Evolutionary conservation across 2,888 invertebrate species (phyloP).

Genomic region (Melieria picta): DNA sequence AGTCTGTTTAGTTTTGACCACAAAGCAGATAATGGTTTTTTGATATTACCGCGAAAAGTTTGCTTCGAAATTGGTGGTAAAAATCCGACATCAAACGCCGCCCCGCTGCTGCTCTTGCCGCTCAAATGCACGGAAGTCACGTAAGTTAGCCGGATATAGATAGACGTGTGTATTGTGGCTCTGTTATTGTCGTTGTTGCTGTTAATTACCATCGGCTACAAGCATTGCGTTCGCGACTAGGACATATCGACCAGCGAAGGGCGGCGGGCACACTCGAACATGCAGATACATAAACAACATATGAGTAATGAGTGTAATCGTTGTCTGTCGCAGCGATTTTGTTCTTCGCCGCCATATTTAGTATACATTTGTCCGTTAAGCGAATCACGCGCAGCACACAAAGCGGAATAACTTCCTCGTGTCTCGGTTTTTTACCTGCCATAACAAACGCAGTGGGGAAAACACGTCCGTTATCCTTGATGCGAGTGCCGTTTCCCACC

Average conservation of each 20-base stretch:
- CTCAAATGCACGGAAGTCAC: no score
- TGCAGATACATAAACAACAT: constrained; percentile 5
- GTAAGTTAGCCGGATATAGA: no score
- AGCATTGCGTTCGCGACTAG: background rate
- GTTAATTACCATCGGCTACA: constrained; percentile 9
- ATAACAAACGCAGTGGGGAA: no score
- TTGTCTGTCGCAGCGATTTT: constrained; percentile 6
- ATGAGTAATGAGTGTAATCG: constrained; percentile 12
- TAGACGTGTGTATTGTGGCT: constrained; percentile 15
- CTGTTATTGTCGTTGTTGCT: constrained; percentile 2
- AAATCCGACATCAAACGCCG: no score
- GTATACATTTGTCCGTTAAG: constrained; percentile 14
- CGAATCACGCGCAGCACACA: constrained; percentile 11
- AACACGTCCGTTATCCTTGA: no score
- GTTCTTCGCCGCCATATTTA: constrained; percentile 4
- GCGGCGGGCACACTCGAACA: background rate
- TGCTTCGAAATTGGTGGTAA: no score
- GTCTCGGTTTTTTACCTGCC: no score
- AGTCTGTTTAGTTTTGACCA: no score
- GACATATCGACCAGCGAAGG: background rate
- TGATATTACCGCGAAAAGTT: no score
- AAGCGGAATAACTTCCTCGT: background rate
- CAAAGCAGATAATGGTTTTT: no score
- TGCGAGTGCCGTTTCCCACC: no score
- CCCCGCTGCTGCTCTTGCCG: no score